Percentiles rank a stretch among this genome's conserved stretches.
phyloP scores from a whole-genome alignment of 2,888 invertebrate genomes.

The Patella pellucida region DNA sequence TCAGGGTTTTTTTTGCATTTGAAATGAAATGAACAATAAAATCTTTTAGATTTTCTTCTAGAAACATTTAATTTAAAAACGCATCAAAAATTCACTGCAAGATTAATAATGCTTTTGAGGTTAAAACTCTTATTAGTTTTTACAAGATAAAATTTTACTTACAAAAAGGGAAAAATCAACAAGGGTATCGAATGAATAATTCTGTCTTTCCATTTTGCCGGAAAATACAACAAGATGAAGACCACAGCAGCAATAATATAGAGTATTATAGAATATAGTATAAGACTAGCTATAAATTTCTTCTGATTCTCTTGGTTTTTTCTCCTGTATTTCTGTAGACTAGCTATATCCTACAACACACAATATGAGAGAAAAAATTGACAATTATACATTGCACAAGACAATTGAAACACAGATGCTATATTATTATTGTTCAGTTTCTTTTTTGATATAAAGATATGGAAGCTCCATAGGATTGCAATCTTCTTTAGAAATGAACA shows the following conservation, averaged over 20 bases:
- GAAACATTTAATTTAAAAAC: too few relatives aligned
- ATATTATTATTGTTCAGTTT: not conserved
- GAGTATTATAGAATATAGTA: constrained; percentile 74
- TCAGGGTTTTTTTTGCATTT: too few relatives aligned
- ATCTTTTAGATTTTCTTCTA: too few relatives aligned
- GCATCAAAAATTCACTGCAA: too few relatives aligned
- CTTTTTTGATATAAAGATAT: not conserved
- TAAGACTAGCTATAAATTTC: constrained; percentile 84
- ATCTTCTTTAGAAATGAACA: too few relatives aligned
- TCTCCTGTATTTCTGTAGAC: constrained; percentile 84
- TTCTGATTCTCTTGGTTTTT: constrained; percentile 86
- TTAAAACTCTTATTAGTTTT: too few relatives aligned
- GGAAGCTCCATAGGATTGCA: too few relatives aligned
- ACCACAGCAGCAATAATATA: constrained; percentile 80
- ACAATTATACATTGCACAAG: not conserved
- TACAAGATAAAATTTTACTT: constrained; percentile 71
- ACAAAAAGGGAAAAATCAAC: constrained; percentile 87
- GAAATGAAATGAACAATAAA: too few relatives aligned
- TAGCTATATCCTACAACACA: constrained; percentile 78
- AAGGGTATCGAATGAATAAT: constrained; percentile 84
- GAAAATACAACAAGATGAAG: constrained; percentile 86
- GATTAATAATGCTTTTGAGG: too few relatives aligned
- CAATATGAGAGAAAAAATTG: constrained; percentile 18
- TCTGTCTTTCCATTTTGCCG: constrained; percentile 81
- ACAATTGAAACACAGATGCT: not conserved